Conservation (phyloP, 64 coral and sea anemone genomes). For the Actinia tenebrosa region DNA sequence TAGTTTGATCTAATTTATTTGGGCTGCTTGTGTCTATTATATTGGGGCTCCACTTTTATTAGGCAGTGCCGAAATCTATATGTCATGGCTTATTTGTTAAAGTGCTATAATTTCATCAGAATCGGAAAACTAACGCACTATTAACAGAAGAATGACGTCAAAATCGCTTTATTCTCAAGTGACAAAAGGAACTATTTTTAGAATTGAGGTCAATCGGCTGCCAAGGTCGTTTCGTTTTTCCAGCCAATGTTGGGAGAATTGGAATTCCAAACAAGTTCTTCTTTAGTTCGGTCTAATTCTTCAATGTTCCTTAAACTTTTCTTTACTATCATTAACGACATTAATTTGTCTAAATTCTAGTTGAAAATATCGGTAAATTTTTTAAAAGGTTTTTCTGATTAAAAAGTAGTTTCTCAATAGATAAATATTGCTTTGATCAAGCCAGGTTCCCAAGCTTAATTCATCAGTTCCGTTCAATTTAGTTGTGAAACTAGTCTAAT, state of each 20-base stretch:
- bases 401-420: not conserved
- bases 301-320: not conserved
- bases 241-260: not conserved
- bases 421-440: not conserved
- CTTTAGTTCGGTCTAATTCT: not conserved
- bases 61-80: not conserved
- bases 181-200: conserved; percentile 1
- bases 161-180: not conserved
- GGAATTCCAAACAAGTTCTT: not conserved
- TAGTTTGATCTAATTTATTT: too few relatives aligned
- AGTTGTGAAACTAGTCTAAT: not conserved
- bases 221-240: not conserved
- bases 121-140: not conserved
- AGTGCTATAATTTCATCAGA: too few relatives aligned
- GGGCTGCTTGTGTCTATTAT: too few relatives aligned
- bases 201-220: not conserved
- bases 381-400: not conserved
- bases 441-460: not conserved
- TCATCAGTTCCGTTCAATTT: not conserved
- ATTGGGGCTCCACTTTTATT: too few relatives aligned
- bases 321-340: not conserved
- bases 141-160: not conserved
- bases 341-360: not conserved
- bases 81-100: not conserved
- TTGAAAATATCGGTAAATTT: not conserved